Evolutionary conservation across 2,888 invertebrate genomes (phyloP), one percentile per base, ranked within the genome.

Genomic region (Maniola hyperantus): DNA sequence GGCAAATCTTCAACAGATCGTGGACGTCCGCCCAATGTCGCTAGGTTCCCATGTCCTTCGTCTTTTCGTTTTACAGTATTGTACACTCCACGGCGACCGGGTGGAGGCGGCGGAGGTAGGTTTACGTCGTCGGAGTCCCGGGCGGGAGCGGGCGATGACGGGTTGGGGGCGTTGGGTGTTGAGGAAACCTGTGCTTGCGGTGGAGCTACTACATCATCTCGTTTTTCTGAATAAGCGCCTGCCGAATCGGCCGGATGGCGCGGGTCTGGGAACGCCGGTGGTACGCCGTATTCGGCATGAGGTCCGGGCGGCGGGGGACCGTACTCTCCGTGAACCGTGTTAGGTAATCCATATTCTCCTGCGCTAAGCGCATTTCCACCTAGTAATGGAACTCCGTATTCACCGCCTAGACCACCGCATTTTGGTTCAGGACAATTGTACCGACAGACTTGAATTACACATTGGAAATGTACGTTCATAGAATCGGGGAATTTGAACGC

Each of bases 401-500:
- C 95, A 54, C 93, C 94, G 46, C 94, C 94, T 39, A 95, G 91
- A 70, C 95, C 96, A 70, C 95, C 96, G 84, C 98, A 98, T 88
- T 97, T 97, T 2, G 97, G 97, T 81, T 98, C 97, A 1, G 98
- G 98, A 77, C 98, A 98, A 83, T 98, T 97, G 86, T 97, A 97
- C 76, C 98, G 94, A 81, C 98, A 98, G 5, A 98, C 98, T 93
- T 98, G 98, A 76, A 98, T 98, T 53, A 98, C 97, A 83, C 98
- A 98, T 86, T 98, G 98, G 96, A 98, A 98, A 94, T 98, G 98
- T 4, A 98, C 98, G 84, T 98, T 98, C 98, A 98, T 98, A 11
- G 97, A 97, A 85, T 98, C 98, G 1, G 98, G 98, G 95, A 98
- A 98, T 88, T 98, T 98, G 93, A 98, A 98, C 6, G 98, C 98